Base-by-base conservation (phyloP, 2,113 vertebrate genomes). In the Cavia aperea region DNA sequence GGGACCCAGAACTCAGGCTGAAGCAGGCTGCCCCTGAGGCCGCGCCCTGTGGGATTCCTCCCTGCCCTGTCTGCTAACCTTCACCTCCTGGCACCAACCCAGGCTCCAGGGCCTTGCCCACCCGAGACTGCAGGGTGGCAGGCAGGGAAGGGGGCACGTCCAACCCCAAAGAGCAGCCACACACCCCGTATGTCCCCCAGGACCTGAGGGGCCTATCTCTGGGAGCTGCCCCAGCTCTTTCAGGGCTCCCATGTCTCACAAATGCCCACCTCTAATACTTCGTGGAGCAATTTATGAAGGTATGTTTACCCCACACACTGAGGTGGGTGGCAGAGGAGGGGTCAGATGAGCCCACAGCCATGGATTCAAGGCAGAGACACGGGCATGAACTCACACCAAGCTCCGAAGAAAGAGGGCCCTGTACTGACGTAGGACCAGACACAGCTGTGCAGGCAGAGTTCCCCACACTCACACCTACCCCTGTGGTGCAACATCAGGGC, bases 381-480 rank as follows among this genome's bases (percentile, higher is more conserved):
- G 2, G 66, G 60, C 16, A 39, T 4, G 36, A n/a, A n/a, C 29
- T n/a, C 66, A 18, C 2, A 26, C 43, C 19, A 21, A 75, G 79
- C n/a, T 43, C 62, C 6, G 36, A 23, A 66, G 51, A 36, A 6
- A n/a, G 58, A 46, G 14, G n/a, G 68, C 14, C 10, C n/a, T 16
- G 3, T 21, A 9, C 18, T 70, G 1, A 14, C 2, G 4, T 5
- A 3, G 68, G 36, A 51, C 62, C 15, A 4, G 2, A 46, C n/a
- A 9, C 23, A 36, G 60, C 6, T 7, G 16, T 3, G 21, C 33
- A 5, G 11, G 21, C 36, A 26, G 29, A 24, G 12, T 43, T 43
- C 21, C 56, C 43, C 43, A 9, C 54, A 51, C 54, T 43, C 14
- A 33, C 15, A 0, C 46, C 4, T 4, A 4, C 18, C 24, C 73